A percentile compares a stretch with the other conserved stretches of the same genome.
Conservation (phyloP, 2,113 vertebrate species). For the Mola mola region DNA sequence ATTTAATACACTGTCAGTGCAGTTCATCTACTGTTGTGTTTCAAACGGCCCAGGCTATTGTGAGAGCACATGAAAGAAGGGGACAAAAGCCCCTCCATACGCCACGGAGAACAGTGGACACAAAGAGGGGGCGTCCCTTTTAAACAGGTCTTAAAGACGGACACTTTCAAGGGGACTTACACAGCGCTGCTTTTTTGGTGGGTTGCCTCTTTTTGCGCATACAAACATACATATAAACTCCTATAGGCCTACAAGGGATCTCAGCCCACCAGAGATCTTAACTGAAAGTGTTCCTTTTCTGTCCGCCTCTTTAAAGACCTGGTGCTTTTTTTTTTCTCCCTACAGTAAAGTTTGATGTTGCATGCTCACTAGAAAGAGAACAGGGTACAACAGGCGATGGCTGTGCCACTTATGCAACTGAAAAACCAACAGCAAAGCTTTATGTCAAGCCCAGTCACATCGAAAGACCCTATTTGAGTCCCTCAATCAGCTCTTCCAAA, state of each 20-base stretch:
- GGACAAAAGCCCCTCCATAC: slow-evolving; percentile 83
- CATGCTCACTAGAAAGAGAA: slow-evolving; percentile 21
- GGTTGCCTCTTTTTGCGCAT: slow-evolving; percentile 73
- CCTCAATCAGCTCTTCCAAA: slow-evolving; percentile 63
- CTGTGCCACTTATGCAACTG: slow-evolving; percentile 32
- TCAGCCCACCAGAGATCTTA: slow-evolving; percentile 67
- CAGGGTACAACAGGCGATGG: slow-evolving; percentile 47
- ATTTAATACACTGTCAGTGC: slow-evolving; percentile 87
- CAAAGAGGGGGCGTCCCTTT: slow-evolving; percentile 85
- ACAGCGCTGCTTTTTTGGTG: slow-evolving; percentile 72
- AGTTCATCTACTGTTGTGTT: slow-evolving; percentile 87
- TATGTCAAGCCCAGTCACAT: slow-evolving; percentile 38
- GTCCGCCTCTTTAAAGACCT: slow-evolving; percentile 25
- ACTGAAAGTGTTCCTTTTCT: slow-evolving; percentile 65
- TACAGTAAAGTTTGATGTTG: slow-evolving; percentile 28
- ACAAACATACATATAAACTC: slow-evolving; percentile 77
- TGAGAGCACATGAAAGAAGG: slow-evolving; percentile 81
- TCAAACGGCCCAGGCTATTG: slow-evolving; percentile 81
- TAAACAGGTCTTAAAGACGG: slow-evolving; percentile 82
- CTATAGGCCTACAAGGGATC: slow-evolving; percentile 71
- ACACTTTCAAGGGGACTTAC: slow-evolving; percentile 82
- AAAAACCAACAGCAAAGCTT: slow-evolving; percentile 69
- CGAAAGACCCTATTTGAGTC: slow-evolving; percentile 47
- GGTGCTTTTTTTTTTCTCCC: slow-evolving; percentile 16
- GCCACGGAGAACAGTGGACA: slow-evolving; percentile 81